A percentile compares a stretch with the other conserved stretches of the same genome.
phyloP scores from a whole-genome alignment of 2,888 invertebrate genomes.

The Odontomyia ornata region DNA sequence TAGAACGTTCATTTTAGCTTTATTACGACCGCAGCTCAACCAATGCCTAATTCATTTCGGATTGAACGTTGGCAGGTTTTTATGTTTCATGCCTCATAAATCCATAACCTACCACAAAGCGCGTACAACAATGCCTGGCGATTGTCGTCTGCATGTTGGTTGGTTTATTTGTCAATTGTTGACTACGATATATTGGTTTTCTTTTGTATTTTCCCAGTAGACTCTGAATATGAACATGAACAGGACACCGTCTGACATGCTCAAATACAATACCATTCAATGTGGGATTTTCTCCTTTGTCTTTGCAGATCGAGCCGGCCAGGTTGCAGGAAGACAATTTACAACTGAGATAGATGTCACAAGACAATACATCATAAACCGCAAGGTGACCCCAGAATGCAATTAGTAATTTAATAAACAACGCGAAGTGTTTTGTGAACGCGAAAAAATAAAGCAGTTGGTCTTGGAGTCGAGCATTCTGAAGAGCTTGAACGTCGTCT shows the following conservation, averaged over 20 bases:
- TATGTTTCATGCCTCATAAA: not conserved
- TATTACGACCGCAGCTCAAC: not conserved
- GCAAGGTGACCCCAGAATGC: not conserved
- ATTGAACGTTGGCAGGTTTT: not conserved
- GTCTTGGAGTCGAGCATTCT: not conserved
- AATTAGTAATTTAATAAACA: not conserved
- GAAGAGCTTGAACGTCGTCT: too few species aligned
- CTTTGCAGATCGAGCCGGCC: not conserved
- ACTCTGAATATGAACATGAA: not conserved
- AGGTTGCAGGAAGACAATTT: not conserved
- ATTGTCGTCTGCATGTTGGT: not conserved
- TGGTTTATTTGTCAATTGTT: not conserved
- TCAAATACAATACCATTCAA: not conserved
- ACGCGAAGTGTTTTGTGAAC: too few species aligned
- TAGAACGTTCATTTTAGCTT: not conserved
- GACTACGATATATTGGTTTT: not conserved
- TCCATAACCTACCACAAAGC: conserved; percentile 14
- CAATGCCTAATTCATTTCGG: not conserved
- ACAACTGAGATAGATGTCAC: not conserved
- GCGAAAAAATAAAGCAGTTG: not conserved
- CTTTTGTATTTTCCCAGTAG: not conserved
- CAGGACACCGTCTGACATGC: not conserved
- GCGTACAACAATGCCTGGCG: not conserved
- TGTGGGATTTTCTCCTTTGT: not conserved
- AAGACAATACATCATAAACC: not conserved